Percentiles rank a stretch among this genome's conserved stretches.
Conservation (phyloP, 2,113 vertebrate genomes). For the Canis aureus region DNA sequence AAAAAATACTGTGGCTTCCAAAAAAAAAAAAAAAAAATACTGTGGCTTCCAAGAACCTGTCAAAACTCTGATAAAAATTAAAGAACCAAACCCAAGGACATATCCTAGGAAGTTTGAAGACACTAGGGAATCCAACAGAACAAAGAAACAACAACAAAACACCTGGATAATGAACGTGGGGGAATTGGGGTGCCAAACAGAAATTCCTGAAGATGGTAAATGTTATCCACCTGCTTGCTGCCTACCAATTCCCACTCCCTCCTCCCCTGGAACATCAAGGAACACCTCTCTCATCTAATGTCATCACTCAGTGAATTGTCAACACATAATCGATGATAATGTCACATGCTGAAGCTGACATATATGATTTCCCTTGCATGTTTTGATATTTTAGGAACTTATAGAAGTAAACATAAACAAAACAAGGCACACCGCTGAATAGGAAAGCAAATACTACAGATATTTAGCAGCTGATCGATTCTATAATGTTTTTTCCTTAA, state of each 20-base stretch:
- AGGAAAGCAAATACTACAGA: not conserved
- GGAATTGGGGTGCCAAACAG: rapidly evolving
- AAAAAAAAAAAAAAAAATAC: too few relatives aligned
- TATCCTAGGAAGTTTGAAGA: not conserved
- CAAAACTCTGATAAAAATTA: not conserved
- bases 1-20: not conserved
- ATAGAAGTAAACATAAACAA: not conserved
- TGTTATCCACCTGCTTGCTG: not conserved
- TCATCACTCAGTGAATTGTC: not conserved
- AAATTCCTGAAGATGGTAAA: not conserved
- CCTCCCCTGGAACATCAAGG: not conserved
- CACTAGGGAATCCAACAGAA: not conserved
- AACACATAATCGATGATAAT: not conserved
- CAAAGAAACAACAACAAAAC: not conserved
- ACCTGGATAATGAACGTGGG: not conserved
- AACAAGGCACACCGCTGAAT: not conserved
- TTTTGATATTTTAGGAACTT: not conserved
- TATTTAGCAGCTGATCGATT: not conserved
- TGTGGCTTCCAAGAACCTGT: not conserved
- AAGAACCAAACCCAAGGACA: not conserved
- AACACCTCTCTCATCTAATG: not conserved
- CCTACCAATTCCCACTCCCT: not conserved
- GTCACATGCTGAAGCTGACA: not conserved
- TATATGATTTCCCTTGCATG: not conserved
- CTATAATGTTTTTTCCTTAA: not conserved